phyloP scores from a whole-genome alignment of 1,140 invertebrate genomes.

The Cyclina sinensis region DNA sequence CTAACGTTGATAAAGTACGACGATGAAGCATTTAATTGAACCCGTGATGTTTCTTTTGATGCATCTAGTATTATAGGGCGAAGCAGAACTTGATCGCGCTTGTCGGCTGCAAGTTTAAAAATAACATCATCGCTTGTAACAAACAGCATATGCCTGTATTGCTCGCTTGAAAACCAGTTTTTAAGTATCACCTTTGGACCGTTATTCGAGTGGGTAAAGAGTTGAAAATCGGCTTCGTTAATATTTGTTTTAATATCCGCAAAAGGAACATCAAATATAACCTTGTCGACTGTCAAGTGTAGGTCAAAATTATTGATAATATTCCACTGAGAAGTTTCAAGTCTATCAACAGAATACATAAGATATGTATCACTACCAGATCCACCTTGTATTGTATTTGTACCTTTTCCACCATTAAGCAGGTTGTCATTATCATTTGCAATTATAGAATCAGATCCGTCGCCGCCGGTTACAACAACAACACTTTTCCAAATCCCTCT shows the following conservation, averaged over 20 bases:
- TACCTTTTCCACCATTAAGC: not conserved
- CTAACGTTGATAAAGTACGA: not conserved
- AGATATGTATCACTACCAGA: not conserved
- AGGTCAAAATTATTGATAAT: not conserved
- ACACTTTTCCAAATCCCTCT: not conserved
- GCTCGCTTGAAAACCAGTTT: not conserved
- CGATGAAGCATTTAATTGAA: not conserved
- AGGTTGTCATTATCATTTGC: not conserved
- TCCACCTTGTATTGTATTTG: not conserved
- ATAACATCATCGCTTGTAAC: not conserved
- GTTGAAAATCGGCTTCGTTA: not conserved
- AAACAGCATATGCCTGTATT: not conserved
- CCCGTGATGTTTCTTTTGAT: not conserved
- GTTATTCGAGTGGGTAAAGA: not conserved
- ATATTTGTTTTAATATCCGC: not conserved
- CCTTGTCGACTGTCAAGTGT: not conserved
- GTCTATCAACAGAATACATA: not conserved
- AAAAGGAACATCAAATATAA: not conserved
- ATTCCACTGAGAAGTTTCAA: not conserved
- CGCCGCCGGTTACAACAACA: not conserved
- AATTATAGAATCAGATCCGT: not conserved
- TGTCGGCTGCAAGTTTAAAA: not conserved
- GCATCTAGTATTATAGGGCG: not conserved
- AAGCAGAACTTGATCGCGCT: not conserved
- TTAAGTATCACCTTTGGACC: not conserved